These are phyloP conservation scores for Rhea americana DNA, from an alignment of 2,113 vertebrate species.

Conservation along the genomic window DNA sequence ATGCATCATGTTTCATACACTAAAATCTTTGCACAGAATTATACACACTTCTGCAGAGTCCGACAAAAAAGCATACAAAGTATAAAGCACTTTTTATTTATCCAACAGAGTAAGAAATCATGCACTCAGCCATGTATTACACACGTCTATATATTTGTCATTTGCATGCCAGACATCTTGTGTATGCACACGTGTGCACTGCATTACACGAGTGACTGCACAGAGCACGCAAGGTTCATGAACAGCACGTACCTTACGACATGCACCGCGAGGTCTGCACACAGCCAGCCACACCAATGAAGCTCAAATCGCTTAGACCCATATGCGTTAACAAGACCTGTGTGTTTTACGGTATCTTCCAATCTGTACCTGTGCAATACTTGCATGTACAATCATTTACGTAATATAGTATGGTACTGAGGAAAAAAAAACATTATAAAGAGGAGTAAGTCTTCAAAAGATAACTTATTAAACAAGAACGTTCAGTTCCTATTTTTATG, in stretches of 20 bases:
- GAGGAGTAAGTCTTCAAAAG: not conserved
- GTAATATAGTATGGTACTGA: not conserved
- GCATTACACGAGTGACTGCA: not conserved
- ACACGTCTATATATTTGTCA: not conserved
- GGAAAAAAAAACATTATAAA: not conserved
- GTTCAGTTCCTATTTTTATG: not conserved
- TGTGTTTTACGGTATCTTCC: not conserved
- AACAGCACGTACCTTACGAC: not conserved
- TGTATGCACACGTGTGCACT: not conserved
- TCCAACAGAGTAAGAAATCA: not conserved
- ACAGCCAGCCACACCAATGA: not conserved
- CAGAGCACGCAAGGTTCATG: not conserved
- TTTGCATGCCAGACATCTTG: not conserved
- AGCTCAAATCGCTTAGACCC: not conserved
- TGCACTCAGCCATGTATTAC: not conserved
- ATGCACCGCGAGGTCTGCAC: not conserved
- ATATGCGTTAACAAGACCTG: not conserved
- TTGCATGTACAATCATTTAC: not conserved
- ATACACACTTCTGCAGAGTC: not conserved
- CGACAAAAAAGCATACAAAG: not conserved
- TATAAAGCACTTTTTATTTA: not conserved
- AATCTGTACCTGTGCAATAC: not conserved
- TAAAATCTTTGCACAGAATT: not conserved
- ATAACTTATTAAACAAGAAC: not conserved
- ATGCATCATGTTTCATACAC: accelerated